phyloP scores from a whole-genome alignment of 2,113 vertebrate genomes.

The Taurulus bubalis region DNA sequence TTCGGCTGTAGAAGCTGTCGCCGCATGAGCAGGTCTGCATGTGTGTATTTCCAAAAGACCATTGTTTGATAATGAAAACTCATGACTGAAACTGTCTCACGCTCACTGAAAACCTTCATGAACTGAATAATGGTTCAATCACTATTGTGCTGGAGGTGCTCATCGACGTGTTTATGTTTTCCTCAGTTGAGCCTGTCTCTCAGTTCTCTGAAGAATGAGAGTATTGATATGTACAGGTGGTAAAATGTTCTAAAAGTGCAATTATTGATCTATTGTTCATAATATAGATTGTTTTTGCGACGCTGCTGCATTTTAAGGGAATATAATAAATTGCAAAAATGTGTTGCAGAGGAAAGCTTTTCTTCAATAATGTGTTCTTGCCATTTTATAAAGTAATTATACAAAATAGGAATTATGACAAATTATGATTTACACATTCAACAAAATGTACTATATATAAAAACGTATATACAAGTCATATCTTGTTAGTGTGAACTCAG shows the following conservation, averaged over 20 bases:
- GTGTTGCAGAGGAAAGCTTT: not conserved
- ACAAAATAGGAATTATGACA: not conserved
- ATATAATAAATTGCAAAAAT: not conserved
- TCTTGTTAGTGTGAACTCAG: not conserved
- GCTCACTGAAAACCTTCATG: not conserved
- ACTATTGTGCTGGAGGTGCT: not conserved
- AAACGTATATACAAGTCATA: not conserved
- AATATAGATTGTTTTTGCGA: constrained; percentile 31
- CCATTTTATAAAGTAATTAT: not conserved
- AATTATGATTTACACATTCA: not conserved
- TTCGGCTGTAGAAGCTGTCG: not conserved
- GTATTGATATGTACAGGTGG: constrained; percentile 9
- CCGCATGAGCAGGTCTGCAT: not conserved
- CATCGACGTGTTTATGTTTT: constrained; percentile 1
- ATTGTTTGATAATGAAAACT: not conserved
- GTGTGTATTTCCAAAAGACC: not conserved
- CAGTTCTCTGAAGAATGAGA: not conserved
- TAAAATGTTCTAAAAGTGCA: constrained; percentile 20
- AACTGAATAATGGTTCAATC: not conserved
- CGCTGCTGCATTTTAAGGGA: constrained; percentile 1
- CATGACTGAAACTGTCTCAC: not conserved
- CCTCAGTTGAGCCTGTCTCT: not conserved
- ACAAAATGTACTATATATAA: not conserved
- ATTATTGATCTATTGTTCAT: constrained; percentile 21
- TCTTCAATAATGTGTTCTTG: not conserved